Evolutionary conservation across 2,113 vertebrate genomes (phyloP).

Genomic region (Alligator sinensis): DNA sequence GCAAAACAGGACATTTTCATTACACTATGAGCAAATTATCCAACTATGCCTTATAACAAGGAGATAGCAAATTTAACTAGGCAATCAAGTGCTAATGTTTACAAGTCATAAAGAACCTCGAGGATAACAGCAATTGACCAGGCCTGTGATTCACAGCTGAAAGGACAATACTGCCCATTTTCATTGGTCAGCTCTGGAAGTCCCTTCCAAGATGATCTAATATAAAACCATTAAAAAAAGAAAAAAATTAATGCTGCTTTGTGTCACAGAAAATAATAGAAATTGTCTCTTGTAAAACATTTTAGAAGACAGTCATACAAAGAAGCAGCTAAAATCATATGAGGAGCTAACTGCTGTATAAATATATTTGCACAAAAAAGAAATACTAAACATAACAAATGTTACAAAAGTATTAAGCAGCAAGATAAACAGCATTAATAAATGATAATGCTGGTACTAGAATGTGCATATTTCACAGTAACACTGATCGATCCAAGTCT

Average conservation of each 20-base stretch:
- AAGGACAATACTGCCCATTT: conserved; percentile 92
- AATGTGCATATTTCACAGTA: background rate
- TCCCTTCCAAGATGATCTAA: conserved; percentile 95
- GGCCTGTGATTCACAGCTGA: conserved; percentile 97
- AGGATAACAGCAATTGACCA: conserved; percentile 92
- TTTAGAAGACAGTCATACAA: background rate
- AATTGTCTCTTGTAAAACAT: background rate
- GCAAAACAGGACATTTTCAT: conserved; percentile 37
- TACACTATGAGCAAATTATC: conserved; percentile 27
- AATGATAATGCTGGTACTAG: background rate
- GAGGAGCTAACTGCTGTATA: background rate
- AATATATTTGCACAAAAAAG: background rate
- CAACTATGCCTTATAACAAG: conserved; percentile 45
- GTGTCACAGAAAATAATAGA: background rate
- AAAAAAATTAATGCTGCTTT: background rate
- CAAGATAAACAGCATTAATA: background rate
- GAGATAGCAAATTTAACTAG: conserved; percentile 36
- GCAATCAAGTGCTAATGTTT: conserved; percentile 49
- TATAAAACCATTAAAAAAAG: conserved; percentile 8
- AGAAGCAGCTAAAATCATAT: background rate
- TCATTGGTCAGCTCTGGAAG: conserved; percentile 97
- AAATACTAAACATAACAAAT: background rate
- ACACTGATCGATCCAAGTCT: no score
- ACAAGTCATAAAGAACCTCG: conserved; percentile 90
- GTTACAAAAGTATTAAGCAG: background rate